Base-by-base conservation (phyloP, 2,113 vertebrate species). In the Willisornis vidua region DNA sequence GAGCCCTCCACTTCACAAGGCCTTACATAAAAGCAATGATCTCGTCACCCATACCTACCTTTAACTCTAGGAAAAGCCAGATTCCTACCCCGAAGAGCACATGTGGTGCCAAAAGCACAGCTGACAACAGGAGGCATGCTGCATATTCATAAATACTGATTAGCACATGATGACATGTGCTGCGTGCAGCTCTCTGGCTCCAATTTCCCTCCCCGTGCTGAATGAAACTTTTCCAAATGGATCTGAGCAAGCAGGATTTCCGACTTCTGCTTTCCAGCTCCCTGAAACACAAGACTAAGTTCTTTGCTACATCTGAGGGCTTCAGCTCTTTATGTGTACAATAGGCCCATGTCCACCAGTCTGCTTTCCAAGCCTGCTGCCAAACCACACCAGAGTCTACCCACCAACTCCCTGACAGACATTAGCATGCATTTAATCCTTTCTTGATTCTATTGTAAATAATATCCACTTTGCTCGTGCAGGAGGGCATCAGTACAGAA, bases 261-360 rank as follows among this genome's bases (percentile, higher is more conserved):
- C 58, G 19, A 19, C 9, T 68, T 76, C 77, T 91, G 58, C 48
- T 55, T 68, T 63, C 63, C 68, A 72, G 28, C 51, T 82, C 46
- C 41, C 41, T 37, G 15, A 51, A 76, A 39, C 10, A 37, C 85
- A 20, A 66, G 16, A 70, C 25, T 45, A 33, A 3, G 6, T 25
- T 67, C 35, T 72, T 17, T 41, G 29, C 39, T 31, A 83, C 71
- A 25, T 67, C 52, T 19, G 3, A 41, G 24, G 31, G 19, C 54
- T 83, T 75, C 78, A 52, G 68, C 33, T 49, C 41, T 29, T 7
- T 9, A 12, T 9, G 33, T 35, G 20, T 22, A 26, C 17, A 43
- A 28, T 2, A 12, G 41, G 20, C 29, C 51, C 5, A 0, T 3
- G 10, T 55, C 5, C 28, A 19, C 7, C 4, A 33, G 28, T 16